Evolutionary conservation across 2,888 invertebrate species (phyloP).

Genomic region (Sphaerophoria taeniata): DNA sequence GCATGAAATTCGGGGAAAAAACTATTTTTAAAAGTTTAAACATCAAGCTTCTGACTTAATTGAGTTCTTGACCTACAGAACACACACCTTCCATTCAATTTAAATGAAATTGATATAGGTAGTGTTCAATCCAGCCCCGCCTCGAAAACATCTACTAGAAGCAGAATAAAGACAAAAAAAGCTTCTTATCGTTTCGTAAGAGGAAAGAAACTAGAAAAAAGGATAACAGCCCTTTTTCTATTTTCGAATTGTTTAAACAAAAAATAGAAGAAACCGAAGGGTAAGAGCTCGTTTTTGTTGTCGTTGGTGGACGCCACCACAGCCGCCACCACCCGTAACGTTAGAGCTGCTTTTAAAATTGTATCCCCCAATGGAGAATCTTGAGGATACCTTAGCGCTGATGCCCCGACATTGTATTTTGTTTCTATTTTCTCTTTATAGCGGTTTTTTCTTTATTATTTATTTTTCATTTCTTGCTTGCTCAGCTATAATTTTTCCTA

Average conservation of each 20-base stretch:
- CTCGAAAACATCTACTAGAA: constrained; percentile 17
- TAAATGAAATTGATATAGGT: too few relatives aligned
- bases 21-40: too few relatives aligned
- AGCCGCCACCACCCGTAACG: too few relatives aligned
- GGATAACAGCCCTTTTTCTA: constrained; percentile 43
- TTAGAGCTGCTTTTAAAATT: constrained; percentile 45
- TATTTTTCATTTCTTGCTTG: constrained; percentile 11
- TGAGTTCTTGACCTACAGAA: too few relatives aligned
- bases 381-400: constrained; percentile 20
- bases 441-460: constrained; percentile 14
- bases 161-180: background rate
- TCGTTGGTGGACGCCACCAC: too few relatives aligned
- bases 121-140: background rate
- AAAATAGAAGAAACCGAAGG: too few relatives aligned
- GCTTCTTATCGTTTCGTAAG: background rate
- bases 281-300: too few relatives aligned
- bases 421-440: constrained; percentile 15
- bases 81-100: too few relatives aligned
- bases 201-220: constrained; percentile 11
- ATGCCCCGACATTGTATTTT: constrained; percentile 6
- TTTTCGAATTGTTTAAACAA: constrained; percentile 39
- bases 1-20: too few relatives aligned
- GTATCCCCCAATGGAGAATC: constrained; percentile 24
- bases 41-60: too few relatives aligned
- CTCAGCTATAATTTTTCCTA: constrained; percentile 33